Base-by-base conservation (phyloP, 2,797 vertebrate genomes). In the Trachurus trachurus region DNA sequence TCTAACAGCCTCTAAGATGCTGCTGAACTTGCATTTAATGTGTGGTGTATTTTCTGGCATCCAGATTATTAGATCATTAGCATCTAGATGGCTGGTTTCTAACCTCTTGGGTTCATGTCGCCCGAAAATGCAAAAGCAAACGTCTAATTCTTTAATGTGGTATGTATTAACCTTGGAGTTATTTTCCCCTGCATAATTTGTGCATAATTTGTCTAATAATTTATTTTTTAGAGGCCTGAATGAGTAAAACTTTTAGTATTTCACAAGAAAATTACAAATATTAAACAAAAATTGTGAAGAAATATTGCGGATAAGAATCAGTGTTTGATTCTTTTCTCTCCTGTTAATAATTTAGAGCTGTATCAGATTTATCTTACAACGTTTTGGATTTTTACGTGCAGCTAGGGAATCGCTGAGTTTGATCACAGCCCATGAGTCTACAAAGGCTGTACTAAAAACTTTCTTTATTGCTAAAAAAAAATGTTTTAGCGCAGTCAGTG, bases 121-220 rank as follows among this genome's bases (percentile, higher is more conserved):
- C 19, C 3, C 13, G 6, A 61, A 49, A 65, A 57, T 44, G 26
- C n/a, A 34, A 64, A 56, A 16, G 22, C 10, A 31, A 13, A 13
- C 11, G 2, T 42, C 11, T 37, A 21, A 17, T 59, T 40, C 15
- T 47, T 47, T 19, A 16, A 45, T 16, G 15, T 3, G 0, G 5
- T 53, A 52, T 52, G 44, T 21, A 52, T 21, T 60, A 68, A 26
- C 9, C 44, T 21, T 13, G 15, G 40, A 59, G 10, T 37, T 2
- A 44, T 59, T 40, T 21, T 39, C 1, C 10, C 6, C 58, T 39
- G 6, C 62, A 12, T 49, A 22, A 57, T 34, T 34, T 34, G 42
- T 74, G 13, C 42, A 39, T 45, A 61, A 39, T 29, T 44, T 5
- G 26, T 45, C 26, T 61, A 53, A 63, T 50, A 40, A 53, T 59